Percentiles rank a stretch among this genome's conserved stretches.
Conservation (phyloP, 2,113 vertebrate species). For the Podilymbus podiceps region DNA sequence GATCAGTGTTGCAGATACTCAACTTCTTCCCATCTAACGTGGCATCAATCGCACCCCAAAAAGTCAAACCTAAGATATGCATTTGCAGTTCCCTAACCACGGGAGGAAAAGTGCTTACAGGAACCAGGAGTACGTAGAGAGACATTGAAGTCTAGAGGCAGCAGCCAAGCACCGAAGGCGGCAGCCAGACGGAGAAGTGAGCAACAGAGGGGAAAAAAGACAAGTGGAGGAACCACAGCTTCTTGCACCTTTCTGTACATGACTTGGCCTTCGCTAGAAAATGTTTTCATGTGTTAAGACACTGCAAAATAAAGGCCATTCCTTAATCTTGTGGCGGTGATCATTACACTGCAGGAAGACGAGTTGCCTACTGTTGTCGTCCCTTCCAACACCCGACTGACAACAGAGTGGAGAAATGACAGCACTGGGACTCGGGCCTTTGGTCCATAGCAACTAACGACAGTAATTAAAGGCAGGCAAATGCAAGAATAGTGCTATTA, state of each 20-base stretch:
- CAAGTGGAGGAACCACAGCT: background rate
- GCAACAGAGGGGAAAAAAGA: background rate
- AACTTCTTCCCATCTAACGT: rapidly evolving
- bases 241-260: background rate
- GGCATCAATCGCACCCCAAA: background rate
- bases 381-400: background rate
- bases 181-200: background rate
- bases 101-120: background rate
- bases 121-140: rapidly evolving
- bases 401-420: background rate
- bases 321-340: background rate
- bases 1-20: too few relatives aligned
- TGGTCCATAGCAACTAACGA: background rate
- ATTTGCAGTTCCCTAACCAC: background rate
- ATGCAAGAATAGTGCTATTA: background rate
- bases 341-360: background rate
- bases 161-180: background rate
- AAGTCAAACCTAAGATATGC: rapidly evolving
- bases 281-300: background rate
- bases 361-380: background rate
- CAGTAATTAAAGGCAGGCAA: background rate
- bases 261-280: background rate
- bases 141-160: background rate
- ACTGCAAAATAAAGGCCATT: background rate
- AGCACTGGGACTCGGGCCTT: background rate